phyloP scores from a whole-genome alignment of 2,888 invertebrate genomes.

The Rosalia funebris region DNA sequence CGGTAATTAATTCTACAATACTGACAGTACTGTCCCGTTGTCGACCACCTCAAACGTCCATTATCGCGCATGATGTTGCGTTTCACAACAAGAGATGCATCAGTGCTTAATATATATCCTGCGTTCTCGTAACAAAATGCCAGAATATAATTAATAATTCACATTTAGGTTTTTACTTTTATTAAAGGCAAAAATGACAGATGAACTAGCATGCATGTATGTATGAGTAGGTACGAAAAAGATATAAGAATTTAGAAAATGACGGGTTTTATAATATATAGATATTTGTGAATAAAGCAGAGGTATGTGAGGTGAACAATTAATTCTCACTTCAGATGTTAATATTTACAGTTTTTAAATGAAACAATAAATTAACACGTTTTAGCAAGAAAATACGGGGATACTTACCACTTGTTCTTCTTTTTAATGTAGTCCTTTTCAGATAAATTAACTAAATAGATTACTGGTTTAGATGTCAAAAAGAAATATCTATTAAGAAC shows the following conservation, averaged over 20 bases:
- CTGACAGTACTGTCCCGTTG: not conserved
- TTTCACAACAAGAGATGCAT: constrained; percentile 35
- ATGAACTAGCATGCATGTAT: too few species aligned
- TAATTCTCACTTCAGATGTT: too few species aligned
- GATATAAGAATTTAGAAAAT: too few species aligned
- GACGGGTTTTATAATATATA: too few species aligned
- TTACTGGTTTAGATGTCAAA: constrained; percentile 95
- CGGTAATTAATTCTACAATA: constrained; percentile 22
- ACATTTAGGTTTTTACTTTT: too few species aligned
- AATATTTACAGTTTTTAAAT: too few species aligned
- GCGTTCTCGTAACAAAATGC: constrained; percentile 1
- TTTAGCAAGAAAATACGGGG: too few species aligned
- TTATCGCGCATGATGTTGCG: constrained; percentile 53
- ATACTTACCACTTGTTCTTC: constrained; percentile 94
- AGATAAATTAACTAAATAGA: constrained; percentile 96
- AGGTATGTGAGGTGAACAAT: too few species aligned
- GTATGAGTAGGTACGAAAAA: too few species aligned
- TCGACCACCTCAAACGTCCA: constrained; percentile 32
- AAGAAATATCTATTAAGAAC: constrained; percentile 95
- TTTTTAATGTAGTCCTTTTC: constrained; percentile 98
- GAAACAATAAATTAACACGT: too few species aligned
- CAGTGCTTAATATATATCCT: constrained; percentile 2
- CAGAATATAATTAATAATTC: not conserved
- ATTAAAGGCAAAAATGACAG: too few species aligned
- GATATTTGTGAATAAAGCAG: too few species aligned